Base-by-base conservation (phyloP, 2,797 vertebrate species). In the Poecilia picta region DNA sequence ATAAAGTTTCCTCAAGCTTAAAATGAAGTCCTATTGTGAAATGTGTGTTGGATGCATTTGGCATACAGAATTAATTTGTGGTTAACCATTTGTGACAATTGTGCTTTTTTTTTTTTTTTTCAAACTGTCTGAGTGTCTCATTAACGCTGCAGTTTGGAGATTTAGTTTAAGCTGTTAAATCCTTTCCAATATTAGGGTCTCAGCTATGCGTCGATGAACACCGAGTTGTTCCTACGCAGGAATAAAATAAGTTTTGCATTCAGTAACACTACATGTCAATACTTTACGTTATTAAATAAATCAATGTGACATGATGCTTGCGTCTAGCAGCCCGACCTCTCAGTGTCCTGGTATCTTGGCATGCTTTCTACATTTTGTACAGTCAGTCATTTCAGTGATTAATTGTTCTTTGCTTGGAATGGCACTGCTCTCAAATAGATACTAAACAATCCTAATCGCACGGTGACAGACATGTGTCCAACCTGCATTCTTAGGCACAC, bases 31-130 rank as follows among this genome's bases (percentile, higher is more conserved):
- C 39, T 43, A 11, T 43, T 70, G 39, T 70, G 23, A 66, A 43
- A 70, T 70, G 66, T 70, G 39, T 70, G 45, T 39, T 41, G 33
- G 43, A 25, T 16, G 39, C 23, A 39, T 68, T 76, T 39, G 15
- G 23, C 7, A 68, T 43, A 55, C 36, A n/a, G 72, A 33, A 73
- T 41, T 51, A 73, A 33, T 73, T 73, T 73, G 28, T 70, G 66
- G 66, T 43, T 70, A 70, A 70, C 66, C 66, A n/a, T 70, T 70
- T 70, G 66, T 70, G 39, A 39, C 20, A 43, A n/a, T 70, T 70
- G 23, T 43, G 39, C 23, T 43, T 43, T 43, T 70, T 43, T 47
- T 47, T 39, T 39, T 39, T 41, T 41, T 8, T 2, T 10, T 3
- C 10, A 8, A 25, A 70, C 36, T 43, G 66, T 15, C 66, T 11